Base-by-base conservation (phyloP, 2,113 vertebrate species). In the Anthoscopus minutus region DNA sequence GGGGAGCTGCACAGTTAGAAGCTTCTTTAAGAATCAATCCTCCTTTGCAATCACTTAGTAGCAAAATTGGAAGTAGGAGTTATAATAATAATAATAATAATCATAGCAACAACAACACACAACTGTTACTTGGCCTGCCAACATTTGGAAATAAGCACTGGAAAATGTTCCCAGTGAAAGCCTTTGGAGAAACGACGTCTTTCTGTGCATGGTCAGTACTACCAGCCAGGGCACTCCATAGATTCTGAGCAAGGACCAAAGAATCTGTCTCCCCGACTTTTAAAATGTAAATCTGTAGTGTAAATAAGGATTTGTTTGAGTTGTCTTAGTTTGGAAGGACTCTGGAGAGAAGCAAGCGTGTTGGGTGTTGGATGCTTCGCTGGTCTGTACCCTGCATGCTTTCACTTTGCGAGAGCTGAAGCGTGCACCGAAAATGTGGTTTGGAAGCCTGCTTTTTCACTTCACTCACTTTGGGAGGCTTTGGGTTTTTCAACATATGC, bases 231-330 rank as follows among this genome's bases (percentile, higher is more conserved):
- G 24, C 53, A 37, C 60, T 87, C 12, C 0, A 27, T 11, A n/a
- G 35, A 37, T 57, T 47, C 40, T 42, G 53, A 73, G 15, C 65
- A 48, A 88, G 33, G 61, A 82, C 33, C 44, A 27, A 23, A 73
- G 44, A n/a, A 61, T 72, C 62, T 61, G 61, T 30, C 33, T 51
- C 74, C 47, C 18, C 1, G 7, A 73, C 50, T 35, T 44, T 92
- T 33, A 89, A 94, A 93, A 79, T 76, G 77, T 73, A 93, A 88
- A 90, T 95, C 95, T 94, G 81, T 67, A 93, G 62, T 28, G 82
- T 87, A 96, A 96, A 96, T 70, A 94, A 78, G 87, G 88, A 58
- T 85, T 79, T 95, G 86, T 94, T 94, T 86, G 93, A 93, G 56
- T 82, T 78, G 73, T 66, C 73, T 78, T 77, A 86, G 64, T 72